A percentile compares a stretch with the other conserved stretches of the same genome.
Conservation (phyloP, 2,797 vertebrate species). For the Thamnophis elegans region DNA sequence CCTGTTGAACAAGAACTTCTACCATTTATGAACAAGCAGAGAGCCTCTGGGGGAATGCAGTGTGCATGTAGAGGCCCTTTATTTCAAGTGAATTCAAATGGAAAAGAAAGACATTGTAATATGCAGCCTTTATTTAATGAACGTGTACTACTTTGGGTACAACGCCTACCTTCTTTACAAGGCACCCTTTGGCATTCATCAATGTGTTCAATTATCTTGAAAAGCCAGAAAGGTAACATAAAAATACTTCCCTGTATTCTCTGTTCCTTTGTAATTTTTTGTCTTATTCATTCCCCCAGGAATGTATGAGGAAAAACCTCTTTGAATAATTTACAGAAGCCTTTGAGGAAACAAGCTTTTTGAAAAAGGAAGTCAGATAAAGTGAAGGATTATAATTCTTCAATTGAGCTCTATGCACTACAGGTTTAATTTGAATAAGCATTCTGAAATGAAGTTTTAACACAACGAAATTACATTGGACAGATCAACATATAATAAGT, state of each 20-base stretch:
- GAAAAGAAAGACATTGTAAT: not conserved
- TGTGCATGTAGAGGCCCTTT: conserved; percentile 6
- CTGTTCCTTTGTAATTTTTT: conserved; percentile 65
- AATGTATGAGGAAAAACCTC: conserved; percentile 56
- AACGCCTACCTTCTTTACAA: conserved; percentile 24
- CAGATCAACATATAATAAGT: conserved; percentile 42
- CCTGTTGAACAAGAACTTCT: not conserved
- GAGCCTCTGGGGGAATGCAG: not conserved
- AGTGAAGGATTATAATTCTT: conserved; percentile 29
- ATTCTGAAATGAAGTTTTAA: conserved; percentile 29
- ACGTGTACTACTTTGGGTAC: conserved; percentile 6
- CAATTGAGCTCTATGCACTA: conserved; percentile 2
- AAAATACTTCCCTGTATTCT: conserved; percentile 49
- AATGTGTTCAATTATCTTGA: conserved; percentile 56
- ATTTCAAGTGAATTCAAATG: not conserved
- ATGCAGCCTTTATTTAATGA: not conserved
- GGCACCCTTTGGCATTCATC: conserved; percentile 42
- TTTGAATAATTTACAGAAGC: conserved; percentile 70
- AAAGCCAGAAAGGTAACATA: conserved; percentile 61
- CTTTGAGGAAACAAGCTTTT: conserved; percentile 46
- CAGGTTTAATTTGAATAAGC: conserved; percentile 22
- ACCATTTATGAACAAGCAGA: not conserved
- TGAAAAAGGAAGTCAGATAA: conserved; percentile 47
- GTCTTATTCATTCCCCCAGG: conserved; percentile 65
- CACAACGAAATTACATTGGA: not conserved